These are phyloP conservation scores for Hippolais icterina DNA, from an alignment of 2,113 vertebrate species.

Conservation along the genomic window DNA sequence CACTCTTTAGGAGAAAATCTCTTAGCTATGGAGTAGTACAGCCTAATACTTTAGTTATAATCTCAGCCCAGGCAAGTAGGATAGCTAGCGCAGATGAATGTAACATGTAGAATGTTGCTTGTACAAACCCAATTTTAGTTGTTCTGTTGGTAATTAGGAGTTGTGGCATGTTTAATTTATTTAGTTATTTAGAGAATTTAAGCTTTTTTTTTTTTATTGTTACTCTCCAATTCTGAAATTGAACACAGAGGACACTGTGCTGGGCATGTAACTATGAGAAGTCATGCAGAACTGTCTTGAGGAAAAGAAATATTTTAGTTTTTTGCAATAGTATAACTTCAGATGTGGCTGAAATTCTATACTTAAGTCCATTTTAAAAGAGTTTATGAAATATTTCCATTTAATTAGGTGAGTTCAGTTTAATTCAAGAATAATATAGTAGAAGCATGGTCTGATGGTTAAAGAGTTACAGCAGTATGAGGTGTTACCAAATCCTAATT, in stretches of 20 bases:
- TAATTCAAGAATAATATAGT: background rate
- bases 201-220: conserved; percentile 25
- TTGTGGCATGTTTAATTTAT: conserved; percentile 37
- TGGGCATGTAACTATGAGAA: conserved; percentile 24
- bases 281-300: conserved; percentile 18
- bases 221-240: conserved; percentile 15
- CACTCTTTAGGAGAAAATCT: background rate
- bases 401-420: conserved; percentile 6
- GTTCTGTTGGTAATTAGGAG: conserved; percentile 14
- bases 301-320: conserved; percentile 26
- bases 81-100: background rate
- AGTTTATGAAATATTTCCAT: conserved; percentile 20
- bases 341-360: background rate
- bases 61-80: conserved; percentile 11
- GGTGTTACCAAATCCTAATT: background rate
- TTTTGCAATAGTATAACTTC: background rate
- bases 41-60: background rate
- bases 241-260: background rate
- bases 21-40: background rate
- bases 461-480: background rate
- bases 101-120: background rate
- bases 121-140: background rate
- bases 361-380: background rate
- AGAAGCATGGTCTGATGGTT: background rate
- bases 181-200: conserved; percentile 39